A percentile compares a stretch with the other conserved stretches of the same genome.
These are phyloP conservation scores for Spermophilus dauricus DNA, from an alignment of 2,113 vertebrate genomes.

Conservation along the genomic window DNA sequence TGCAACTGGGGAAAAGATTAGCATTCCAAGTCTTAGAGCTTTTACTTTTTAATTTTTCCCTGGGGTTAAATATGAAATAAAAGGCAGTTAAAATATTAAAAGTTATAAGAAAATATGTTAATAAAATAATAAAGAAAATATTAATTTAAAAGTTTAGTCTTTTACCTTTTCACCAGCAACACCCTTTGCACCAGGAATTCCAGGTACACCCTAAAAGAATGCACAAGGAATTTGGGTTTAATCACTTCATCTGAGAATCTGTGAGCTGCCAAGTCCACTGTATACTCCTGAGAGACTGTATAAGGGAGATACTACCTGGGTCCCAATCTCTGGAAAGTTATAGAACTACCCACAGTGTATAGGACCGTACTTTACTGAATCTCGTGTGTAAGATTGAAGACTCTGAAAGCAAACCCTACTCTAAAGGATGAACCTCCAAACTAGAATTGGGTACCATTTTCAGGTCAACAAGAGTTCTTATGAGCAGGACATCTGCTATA, in stretches of 20 bases:
- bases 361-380: background rate
- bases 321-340: background rate
- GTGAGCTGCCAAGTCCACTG: background rate
- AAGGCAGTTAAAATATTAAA: conserved; percentile 39
- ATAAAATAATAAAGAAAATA: conserved; percentile 17
- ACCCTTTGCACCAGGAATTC: conserved; percentile 94
- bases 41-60: conserved; percentile 39
- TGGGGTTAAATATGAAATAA: conserved; percentile 59
- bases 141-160: background rate
- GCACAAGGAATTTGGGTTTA: background rate
- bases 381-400: background rate
- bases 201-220: conserved; percentile 94
- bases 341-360: background rate
- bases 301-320: background rate
- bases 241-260: background rate
- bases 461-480: background rate
- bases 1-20: background rate
- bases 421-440: background rate
- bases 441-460: background rate
- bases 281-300: too few species aligned
- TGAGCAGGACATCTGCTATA: background rate
- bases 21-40: conserved; percentile 10
- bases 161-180: conserved; percentile 93
- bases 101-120: background rate
- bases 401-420: conserved; percentile 8